These are phyloP conservation scores for Perithous albicinctus DNA, from an alignment of 2,888 invertebrate genomes.

Conservation along the genomic window DNA sequence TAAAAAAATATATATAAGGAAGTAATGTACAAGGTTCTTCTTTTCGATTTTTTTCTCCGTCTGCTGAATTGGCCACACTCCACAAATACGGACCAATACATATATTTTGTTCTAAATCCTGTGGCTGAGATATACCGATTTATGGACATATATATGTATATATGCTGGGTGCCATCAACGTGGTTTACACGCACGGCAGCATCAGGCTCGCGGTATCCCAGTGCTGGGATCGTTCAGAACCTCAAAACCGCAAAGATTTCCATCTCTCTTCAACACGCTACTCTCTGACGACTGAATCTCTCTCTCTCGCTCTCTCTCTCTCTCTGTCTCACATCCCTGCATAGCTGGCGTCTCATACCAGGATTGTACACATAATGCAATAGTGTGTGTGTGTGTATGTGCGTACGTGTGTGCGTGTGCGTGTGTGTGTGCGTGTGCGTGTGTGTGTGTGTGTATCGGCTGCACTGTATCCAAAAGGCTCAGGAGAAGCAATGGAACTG, in stretches of 20 bases:
- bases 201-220: slow-evolving; percentile 57
- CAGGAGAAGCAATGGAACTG: slow-evolving; percentile 56
- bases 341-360: no score
- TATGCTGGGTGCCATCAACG: slow-evolving; percentile 45
- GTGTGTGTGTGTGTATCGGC: no score
- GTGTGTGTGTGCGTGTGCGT: no score
- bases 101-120: no score
- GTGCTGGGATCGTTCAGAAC: slow-evolving; percentile 50
- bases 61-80: neutral
- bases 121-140: no score
- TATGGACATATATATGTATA: slow-evolving; percentile 15
- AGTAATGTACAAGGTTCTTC: neutral
- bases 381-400: neutral
- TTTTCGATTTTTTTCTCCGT: neutral
- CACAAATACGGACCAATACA: slow-evolving; percentile 50
- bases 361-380: slow-evolving; percentile 26
- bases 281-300: slow-evolving; percentile 35
- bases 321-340: slow-evolving; percentile 42
- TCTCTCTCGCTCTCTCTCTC: slow-evolving; percentile 45
- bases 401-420: no score
- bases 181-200: slow-evolving; percentile 46
- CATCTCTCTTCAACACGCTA: slow-evolving; percentile 12
- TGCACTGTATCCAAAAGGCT: slow-evolving; percentile 30
- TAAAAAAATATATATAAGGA: no score
- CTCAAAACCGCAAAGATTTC: slow-evolving; percentile 64